Percentiles rank a stretch among this genome's conserved stretches.
Evolutionary conservation across 2,797 vertebrate genomes (phyloP).

Genomic region (Syngnathus acus): DNA sequence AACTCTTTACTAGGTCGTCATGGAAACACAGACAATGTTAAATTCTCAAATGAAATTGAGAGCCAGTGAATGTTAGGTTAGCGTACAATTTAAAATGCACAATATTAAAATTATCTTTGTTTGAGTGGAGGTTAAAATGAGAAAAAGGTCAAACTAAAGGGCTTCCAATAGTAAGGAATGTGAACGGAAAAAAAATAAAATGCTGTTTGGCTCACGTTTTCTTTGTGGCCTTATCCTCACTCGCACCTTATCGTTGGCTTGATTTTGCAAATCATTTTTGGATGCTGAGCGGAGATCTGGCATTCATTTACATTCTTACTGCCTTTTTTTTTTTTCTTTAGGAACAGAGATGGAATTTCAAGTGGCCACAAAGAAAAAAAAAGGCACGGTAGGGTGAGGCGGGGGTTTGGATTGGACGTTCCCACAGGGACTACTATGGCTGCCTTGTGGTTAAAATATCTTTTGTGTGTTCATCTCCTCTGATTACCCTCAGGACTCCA

Average conservation of each 20-base stretch:
- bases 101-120: not conserved
- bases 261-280: constrained; percentile 39
- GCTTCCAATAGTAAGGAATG: not conserved
- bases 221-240: constrained; percentile 12
- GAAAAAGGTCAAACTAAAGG: constrained; percentile 7
- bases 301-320: constrained; percentile 63
- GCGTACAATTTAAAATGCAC: not conserved
- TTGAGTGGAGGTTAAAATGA: not conserved
- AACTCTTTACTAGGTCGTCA: not conserved
- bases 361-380: constrained; percentile 35
- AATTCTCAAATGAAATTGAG: not conserved
- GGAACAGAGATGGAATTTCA: constrained; percentile 55
- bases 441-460: constrained; percentile 37
- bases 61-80: not conserved
- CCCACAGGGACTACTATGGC: constrained; percentile 33
- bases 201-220: constrained; percentile 5
- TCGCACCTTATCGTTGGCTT: constrained; percentile 43
- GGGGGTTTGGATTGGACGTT: not conserved
- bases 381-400: too few relatives aligned
- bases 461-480: constrained; percentile 50
- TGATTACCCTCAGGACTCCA: constrained; percentile 48
- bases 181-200: constrained; percentile 7
- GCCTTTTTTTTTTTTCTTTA: constrained; percentile 32
- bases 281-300: constrained; percentile 45
- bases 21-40: not conserved